Base-by-base conservation (phyloP, 2,797 vertebrate genomes). In the Chromobotia macracanthus region DNA sequence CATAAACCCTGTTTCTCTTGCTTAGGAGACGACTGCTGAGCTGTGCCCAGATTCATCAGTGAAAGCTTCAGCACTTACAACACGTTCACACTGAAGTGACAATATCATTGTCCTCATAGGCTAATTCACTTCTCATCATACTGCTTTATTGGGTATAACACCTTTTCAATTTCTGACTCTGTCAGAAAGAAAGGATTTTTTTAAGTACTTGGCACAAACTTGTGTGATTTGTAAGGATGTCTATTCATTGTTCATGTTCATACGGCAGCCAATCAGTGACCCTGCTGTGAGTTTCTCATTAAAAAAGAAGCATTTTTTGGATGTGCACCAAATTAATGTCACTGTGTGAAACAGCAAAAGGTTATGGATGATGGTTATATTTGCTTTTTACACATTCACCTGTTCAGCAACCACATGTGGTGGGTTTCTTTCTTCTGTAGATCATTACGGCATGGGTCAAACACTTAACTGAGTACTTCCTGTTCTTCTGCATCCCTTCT, bases 61-160 rank as follows among this genome's bases (percentile, higher is more conserved):
- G 64, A 76, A 78, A 64, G 72, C 67, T 75, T 56, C 77, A 55
- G 60, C 51, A 69, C 66, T 68, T 83, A 66, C 50, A 77, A 76
- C 82, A 55, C 73, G 28, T 75, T 71, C 61, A 72, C 77, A 44
- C 63, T 15, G 21, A 71, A 72, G 73, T 72, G 77, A 76, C 41
- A 80, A 76, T 68, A 80, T 76, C 68, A 63, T 66, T 66, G 66
- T 53, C 55, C 25, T 67, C 67, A 76, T 66, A 60, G 44, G 71
- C 70, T 79, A 69, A 79, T 80, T 83, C 68, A 72, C 60, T 71
- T 76, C 77, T 80, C 77, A 83, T 80, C 82, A 48, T 56, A 72
- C 53, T 25, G 73, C 55, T 83, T 83, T 80, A 80, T 76, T 80
- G 77, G 71, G 65, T 70, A 58, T 71, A 71, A 66, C 66, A 79